phyloP scores from a whole-genome alignment of 2,113 vertebrate genomes.

The Clarias batrachus region DNA sequence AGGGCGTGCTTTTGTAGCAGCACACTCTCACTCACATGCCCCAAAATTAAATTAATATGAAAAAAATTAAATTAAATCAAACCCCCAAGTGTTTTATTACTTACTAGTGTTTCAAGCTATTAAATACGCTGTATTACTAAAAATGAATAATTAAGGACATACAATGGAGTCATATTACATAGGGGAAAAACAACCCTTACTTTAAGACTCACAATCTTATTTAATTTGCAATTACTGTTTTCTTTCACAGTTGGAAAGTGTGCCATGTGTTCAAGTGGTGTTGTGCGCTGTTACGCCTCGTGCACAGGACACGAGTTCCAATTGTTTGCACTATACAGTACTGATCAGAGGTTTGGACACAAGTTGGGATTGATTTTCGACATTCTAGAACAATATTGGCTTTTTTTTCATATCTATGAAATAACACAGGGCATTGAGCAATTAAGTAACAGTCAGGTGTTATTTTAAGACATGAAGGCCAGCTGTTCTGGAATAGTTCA shows the following conservation, averaged over 20 bases:
- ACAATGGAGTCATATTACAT: slow-evolving; percentile 67
- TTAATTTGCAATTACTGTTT: slow-evolving; percentile 34
- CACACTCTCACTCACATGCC: slow-evolving; percentile 67
- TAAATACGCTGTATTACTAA: slow-evolving; percentile 74
- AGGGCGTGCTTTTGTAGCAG: slow-evolving; percentile 48
- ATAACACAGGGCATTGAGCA: no score
- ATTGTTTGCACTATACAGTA: neutral
- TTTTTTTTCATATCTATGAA: no score
- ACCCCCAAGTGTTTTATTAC: slow-evolving; percentile 78
- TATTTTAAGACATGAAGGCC: no score
- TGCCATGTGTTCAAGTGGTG: neutral
- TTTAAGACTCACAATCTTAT: slow-evolving; percentile 43
- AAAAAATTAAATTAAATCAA: slow-evolving; percentile 77
- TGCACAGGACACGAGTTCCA: neutral
- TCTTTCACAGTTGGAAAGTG: slow-evolving; percentile 18
- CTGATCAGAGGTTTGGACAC: no score
- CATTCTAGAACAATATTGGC: no score
- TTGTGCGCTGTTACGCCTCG: neutral
- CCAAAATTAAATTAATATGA: slow-evolving; percentile 75
- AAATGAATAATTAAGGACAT: slow-evolving; percentile 77
- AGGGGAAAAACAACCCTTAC: slow-evolving; percentile 48
- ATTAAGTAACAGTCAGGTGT: no score
- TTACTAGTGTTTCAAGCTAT: slow-evolving; percentile 75
- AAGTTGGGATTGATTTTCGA: no score
- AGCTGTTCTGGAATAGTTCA: no score